These are phyloP conservation scores for Pan paniscus DNA, from an alignment of 2,113 vertebrate genomes.

Conservation along the genomic window DNA sequence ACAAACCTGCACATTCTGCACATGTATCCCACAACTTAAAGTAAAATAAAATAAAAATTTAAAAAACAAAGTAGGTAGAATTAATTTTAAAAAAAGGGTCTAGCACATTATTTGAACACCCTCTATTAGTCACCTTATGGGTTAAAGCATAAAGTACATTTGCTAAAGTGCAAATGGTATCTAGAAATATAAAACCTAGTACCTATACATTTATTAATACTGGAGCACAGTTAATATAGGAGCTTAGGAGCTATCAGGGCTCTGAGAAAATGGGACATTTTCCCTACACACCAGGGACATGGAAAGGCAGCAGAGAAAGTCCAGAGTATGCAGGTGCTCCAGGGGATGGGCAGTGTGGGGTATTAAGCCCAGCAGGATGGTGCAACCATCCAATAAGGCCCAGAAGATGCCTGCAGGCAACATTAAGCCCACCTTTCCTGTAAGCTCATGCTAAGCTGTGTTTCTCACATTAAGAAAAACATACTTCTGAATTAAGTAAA, in stretches of 20 bases:
- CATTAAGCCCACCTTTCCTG: not conserved
- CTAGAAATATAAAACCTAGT: not conserved
- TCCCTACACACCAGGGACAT: no score
- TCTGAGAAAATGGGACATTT: not conserved
- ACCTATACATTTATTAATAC: not conserved
- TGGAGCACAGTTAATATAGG: not conserved
- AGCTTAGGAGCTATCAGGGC: not conserved
- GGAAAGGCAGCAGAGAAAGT: not conserved
- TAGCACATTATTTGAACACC: not conserved
- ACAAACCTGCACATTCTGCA: no score
- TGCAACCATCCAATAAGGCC: not conserved
- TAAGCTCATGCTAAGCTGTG: not conserved
- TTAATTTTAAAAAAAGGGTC: not conserved
- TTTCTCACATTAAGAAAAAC: not conserved
- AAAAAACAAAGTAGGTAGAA: no score
- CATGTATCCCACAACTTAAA: no score
- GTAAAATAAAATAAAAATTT: no score
- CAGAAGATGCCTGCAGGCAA: not conserved
- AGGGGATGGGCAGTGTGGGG: not conserved
- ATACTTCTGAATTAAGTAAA: not conserved
- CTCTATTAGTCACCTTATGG: not conserved
- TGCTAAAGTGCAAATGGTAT: not conserved
- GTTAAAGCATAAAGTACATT: not conserved
- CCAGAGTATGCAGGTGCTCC: not conserved
- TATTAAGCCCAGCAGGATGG: not conserved